These are phyloP conservation scores for Hypothenemus hampei DNA, from an alignment of 1,140 invertebrate genomes.

Conservation along the genomic window DNA sequence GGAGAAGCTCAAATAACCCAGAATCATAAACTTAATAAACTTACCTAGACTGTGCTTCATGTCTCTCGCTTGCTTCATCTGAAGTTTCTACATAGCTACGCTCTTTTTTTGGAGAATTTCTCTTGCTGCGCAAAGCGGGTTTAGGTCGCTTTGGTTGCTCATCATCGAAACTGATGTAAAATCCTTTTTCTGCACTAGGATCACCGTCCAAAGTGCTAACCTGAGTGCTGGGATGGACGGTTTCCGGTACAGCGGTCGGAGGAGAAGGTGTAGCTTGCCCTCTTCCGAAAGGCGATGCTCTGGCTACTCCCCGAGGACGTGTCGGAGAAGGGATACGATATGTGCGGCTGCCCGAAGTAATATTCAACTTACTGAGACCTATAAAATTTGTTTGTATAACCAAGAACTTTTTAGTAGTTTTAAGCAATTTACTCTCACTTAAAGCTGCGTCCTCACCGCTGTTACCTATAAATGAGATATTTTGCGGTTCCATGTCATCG, in stretches of 20 bases:
- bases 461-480: conserved; percentile 85
- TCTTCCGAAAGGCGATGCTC: conserved; percentile 65
- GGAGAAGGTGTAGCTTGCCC: conserved; percentile 52
- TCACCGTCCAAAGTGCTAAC: conserved; percentile 46
- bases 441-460: conserved; percentile 44
- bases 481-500: conserved; percentile 86
- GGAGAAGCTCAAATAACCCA: no score
- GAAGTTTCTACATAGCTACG: conserved; percentile 41
- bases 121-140: conserved; percentile 73
- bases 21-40: not conserved
- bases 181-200: conserved; percentile 77
- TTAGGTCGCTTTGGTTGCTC: conserved; percentile 82
- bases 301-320: conserved; percentile 62
- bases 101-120: conserved; percentile 72
- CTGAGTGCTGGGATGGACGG: conserved; percentile 37
- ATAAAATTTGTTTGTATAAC: conserved; percentile 19
- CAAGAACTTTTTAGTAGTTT: conserved; percentile 1
- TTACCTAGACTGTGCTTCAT: conserved; percentile 24
- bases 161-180: conserved; percentile 91
- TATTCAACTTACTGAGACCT: conserved; percentile 69
- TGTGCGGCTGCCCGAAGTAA: conserved; percentile 79
- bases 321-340: conserved; percentile 82
- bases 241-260: conserved; percentile 43
- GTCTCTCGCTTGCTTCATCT: conserved; percentile 39
- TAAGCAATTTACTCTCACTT: conserved; percentile 33